A percentile compares a stretch with the other conserved stretches of the same genome.
Evolutionary conservation across 35 echinoderm and acorn worm species (phyloP).

Genomic region (Ophioderma brevispina): DNA sequence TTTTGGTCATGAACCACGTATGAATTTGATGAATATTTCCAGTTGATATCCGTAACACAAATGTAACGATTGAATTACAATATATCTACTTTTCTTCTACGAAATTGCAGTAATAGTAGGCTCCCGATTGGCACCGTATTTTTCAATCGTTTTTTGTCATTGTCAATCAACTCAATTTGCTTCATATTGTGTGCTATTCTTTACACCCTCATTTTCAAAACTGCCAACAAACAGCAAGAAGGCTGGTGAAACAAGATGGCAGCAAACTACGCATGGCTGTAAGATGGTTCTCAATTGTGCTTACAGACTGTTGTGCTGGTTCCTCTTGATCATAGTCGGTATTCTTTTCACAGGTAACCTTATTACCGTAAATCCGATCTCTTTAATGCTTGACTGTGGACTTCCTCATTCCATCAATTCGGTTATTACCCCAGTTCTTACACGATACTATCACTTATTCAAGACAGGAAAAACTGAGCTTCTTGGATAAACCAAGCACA

Average conservation of each 20-base stretch:
- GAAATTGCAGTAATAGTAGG: not conserved
- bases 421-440: not conserved
- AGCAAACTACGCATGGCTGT: not conserved
- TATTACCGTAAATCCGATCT: too few relatives aligned
- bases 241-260: not conserved
- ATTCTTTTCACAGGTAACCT: not conserved
- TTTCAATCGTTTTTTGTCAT: not conserved
- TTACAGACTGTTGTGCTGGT: not conserved
- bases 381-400: not conserved
- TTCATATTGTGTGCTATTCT: not conserved
- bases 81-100: not conserved
- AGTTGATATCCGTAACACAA: not conserved
- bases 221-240: not conserved
- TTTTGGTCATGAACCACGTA: too few relatives aligned
- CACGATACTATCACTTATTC: too few relatives aligned
- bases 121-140: not conserved
- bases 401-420: not conserved
- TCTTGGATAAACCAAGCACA: too few relatives aligned
- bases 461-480: too few relatives aligned
- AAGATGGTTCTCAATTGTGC: not conserved
- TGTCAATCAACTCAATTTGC: not conserved
- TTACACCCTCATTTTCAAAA: not conserved
- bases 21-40: not conserved
- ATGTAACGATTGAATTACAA: not conserved
- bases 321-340: not conserved